Percentiles rank a stretch among this genome's conserved stretches.
These are phyloP conservation scores for Papilio helenus DNA, from an alignment of 1,140 invertebrate species.

Conservation along the genomic window DNA sequence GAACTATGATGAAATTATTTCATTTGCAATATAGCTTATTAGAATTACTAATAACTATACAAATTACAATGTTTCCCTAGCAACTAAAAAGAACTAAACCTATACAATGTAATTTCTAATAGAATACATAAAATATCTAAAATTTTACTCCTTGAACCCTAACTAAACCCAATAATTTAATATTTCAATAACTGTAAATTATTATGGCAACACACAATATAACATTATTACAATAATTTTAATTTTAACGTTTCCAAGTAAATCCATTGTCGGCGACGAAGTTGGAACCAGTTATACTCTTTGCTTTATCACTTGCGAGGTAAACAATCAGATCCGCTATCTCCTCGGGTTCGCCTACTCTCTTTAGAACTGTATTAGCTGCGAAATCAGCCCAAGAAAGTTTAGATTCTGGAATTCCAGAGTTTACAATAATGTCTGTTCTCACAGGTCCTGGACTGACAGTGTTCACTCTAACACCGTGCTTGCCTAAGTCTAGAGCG, in stretches of 20 bases:
- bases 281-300: neutral
- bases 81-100: too few relatives aligned
- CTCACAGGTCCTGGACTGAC: neutral
- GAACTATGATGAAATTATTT: too few relatives aligned
- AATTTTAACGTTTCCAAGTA: neutral
- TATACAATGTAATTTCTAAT: neutral
- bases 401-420: neutral
- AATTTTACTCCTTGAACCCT: neutral
- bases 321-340: neutral
- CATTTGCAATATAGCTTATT: too few relatives aligned
- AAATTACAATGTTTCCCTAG: too few relatives aligned
- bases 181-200: too few relatives aligned
- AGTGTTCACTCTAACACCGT: neutral
- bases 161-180: too few relatives aligned
- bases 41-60: too few relatives aligned
- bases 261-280: neutral
- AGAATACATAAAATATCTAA: neutral
- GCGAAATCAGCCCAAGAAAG: neutral
- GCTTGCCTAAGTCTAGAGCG: neutral
- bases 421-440: neutral
- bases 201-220: too few relatives aligned
- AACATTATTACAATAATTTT: neutral
- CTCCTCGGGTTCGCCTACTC: neutral
- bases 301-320: constrained; percentile 2
- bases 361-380: constrained; percentile 2